phyloP scores from a whole-genome alignment of 2,888 invertebrate genomes.

The Drosophila greeni region DNA sequence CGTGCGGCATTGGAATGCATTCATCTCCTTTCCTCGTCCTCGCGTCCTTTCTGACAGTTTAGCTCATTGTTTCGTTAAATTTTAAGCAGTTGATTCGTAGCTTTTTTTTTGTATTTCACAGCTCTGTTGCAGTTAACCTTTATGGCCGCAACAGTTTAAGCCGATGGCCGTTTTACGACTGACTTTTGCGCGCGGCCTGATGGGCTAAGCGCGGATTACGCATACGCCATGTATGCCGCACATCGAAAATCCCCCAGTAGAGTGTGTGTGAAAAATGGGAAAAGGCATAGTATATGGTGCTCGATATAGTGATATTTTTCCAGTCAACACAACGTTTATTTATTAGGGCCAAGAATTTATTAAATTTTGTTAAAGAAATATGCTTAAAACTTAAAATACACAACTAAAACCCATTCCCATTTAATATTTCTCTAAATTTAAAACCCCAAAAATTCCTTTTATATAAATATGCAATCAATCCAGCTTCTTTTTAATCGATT shows the following conservation, averaged over 20 bases:
- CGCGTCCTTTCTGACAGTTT: conserved; percentile 37
- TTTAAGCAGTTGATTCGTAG: conserved; percentile 65
- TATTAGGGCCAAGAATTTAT: no score
- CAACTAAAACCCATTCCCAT: not conserved
- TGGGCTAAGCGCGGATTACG: conserved; percentile 72
- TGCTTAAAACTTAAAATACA: not conserved
- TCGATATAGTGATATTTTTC: not conserved
- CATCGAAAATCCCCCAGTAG: conserved; percentile 20
- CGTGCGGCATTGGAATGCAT: conserved; percentile 64
- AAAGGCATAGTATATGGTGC: not conserved
- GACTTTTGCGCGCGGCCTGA: conserved; percentile 57
- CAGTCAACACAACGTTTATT: not conserved
- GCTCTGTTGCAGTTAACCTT: conserved; percentile 56
- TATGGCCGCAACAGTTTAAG: conserved; percentile 73
- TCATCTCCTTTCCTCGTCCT: conserved; percentile 17
- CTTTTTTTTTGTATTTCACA: conserved; percentile 48
- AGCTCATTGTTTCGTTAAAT: conserved; percentile 67
- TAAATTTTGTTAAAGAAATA: not conserved
- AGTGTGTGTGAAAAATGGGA: not conserved
- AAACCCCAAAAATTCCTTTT: not conserved
- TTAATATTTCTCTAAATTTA: not conserved
- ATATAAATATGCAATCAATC: conserved; percentile 5
- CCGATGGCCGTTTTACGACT: conserved; percentile 71
- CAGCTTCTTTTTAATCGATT: conserved; percentile 3
- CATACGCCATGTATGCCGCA: conserved; percentile 55